Conservation (phyloP, 2,113 vertebrate genomes). For the Xenopus laevis region DNA sequence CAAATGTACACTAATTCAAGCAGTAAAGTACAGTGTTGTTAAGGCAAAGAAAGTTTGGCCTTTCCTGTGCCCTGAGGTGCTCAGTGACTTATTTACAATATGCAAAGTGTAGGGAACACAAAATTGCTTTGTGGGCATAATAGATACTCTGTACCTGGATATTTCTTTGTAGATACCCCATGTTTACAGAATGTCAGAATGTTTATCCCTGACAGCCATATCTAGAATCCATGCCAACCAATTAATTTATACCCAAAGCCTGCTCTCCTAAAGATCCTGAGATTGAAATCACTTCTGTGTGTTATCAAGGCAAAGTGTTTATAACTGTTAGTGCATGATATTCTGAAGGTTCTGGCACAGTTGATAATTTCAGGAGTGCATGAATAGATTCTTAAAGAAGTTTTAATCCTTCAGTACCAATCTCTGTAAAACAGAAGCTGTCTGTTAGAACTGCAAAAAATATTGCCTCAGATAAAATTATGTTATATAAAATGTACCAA, state of each 20-base stretch:
- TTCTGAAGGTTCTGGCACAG: slow-evolving; percentile 30
- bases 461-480: background rate
- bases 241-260: slow-evolving; percentile 64
- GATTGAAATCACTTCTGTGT: slow-evolving; percentile 76
- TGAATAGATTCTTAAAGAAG: slow-evolving; percentile 68
- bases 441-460: background rate
- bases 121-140: too few relatives aligned
- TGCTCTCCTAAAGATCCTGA: slow-evolving; percentile 50
- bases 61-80: too few relatives aligned
- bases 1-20: too few relatives aligned
- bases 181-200: background rate
- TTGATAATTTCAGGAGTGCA: slow-evolving; percentile 56
- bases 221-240: background rate
- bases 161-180: background rate
- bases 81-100: too few relatives aligned
- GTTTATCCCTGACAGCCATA: background rate
- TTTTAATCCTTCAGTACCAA: slow-evolving; percentile 60
- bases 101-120: too few relatives aligned
- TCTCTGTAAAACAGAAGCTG: slow-evolving; percentile 64
- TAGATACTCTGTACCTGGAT: too few relatives aligned
- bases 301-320: slow-evolving; percentile 89
- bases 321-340: slow-evolving; percentile 47
- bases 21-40: too few relatives aligned
- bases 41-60: too few relatives aligned
- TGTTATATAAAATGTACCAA: too few relatives aligned